Conservation (phyloP, 2,797 vertebrate species). For the Tokudaia muenninki region DNA sequence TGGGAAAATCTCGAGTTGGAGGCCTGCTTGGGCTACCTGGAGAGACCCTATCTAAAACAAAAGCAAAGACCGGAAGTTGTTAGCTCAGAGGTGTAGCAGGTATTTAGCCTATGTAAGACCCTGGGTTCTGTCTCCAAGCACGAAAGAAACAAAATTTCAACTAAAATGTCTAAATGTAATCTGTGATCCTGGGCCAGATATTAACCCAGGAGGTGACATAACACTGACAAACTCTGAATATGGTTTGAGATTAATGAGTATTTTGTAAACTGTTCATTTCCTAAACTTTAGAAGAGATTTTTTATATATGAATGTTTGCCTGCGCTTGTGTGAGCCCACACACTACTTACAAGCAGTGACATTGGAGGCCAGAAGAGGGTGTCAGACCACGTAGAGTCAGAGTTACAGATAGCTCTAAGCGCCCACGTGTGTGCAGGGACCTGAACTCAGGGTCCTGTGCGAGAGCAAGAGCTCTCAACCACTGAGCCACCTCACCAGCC, state of each 20-base stretch:
- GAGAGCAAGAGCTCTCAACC: neutral
- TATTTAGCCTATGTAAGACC: neutral
- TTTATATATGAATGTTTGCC: neutral
- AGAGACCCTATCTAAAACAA: neutral
- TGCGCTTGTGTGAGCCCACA: neutral
- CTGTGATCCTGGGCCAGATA: no score
- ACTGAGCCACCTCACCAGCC: neutral
- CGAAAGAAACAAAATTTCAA: neutral
- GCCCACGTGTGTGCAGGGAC: neutral
- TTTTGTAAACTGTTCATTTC: neutral
- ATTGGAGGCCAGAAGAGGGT: neutral
- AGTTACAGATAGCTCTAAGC: neutral
- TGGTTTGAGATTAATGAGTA: neutral
- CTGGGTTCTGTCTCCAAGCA: neutral
- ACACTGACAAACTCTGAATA: neutral
- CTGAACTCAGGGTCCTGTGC: neutral
- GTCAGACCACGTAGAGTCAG: neutral
- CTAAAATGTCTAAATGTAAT: neutral
- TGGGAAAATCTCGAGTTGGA: neutral
- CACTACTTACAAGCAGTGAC: neutral
- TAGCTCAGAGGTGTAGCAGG: neutral
- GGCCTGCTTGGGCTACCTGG: neutral
- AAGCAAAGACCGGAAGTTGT: neutral
- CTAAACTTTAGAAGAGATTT: neutral
- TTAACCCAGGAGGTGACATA: neutral